These are phyloP conservation scores for Emberiza fucata DNA, from an alignment of 2,113 vertebrate genomes.

Conservation along the genomic window DNA sequence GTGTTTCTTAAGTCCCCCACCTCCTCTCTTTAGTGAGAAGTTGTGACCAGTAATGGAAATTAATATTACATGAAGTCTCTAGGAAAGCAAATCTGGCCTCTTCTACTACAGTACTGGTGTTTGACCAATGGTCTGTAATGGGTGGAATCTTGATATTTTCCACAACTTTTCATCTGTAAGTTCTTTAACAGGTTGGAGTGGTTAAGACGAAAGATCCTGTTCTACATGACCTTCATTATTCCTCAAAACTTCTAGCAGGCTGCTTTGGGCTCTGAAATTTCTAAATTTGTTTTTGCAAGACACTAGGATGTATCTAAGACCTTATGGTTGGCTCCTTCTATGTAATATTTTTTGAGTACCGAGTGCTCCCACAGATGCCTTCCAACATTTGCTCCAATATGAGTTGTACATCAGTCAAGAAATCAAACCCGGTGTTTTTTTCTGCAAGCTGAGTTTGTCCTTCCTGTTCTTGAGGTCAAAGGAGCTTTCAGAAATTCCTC, in stretches of 20 bases:
- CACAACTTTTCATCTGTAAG: neutral
- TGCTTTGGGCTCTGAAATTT: neutral
- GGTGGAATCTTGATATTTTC: neutral
- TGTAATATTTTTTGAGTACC: neutral
- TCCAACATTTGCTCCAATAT: neutral
- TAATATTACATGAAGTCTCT: neutral
- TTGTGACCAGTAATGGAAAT: neutral
- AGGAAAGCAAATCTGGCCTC: neutral
- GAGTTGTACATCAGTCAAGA: neutral
- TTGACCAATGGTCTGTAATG: rapidly evolving
- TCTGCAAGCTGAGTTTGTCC: neutral
- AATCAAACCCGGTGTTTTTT: neutral
- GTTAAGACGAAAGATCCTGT: neutral
- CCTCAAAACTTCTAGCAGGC: neutral
- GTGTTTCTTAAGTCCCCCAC: neutral
- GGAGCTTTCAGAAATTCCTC: neutral
- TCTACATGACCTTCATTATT: neutral
- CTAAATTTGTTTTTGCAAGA: neutral
- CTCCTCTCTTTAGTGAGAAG: neutral
- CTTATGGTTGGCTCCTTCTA: neutral
- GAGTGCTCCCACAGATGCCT: neutral
- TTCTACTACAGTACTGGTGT: neutral
- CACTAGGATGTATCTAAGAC: neutral
- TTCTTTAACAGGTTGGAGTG: neutral
- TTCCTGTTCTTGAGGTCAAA: neutral